Conservation (phyloP, 2,113 vertebrate genomes). For the Orycteropus afer region DNA sequence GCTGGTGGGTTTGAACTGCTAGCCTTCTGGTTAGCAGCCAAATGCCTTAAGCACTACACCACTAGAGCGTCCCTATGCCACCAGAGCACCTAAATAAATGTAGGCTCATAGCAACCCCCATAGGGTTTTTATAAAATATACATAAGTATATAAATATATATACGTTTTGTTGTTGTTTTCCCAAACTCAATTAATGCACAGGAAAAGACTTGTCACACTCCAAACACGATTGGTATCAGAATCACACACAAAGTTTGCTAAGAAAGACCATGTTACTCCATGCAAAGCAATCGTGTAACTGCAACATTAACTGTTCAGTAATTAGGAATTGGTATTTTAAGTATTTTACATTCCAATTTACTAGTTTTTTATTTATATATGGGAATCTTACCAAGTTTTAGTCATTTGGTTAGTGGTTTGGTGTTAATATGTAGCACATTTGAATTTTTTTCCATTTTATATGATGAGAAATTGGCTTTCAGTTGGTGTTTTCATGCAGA, state of each 20-base stretch:
- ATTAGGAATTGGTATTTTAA: constrained; percentile 8
- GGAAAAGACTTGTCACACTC: neutral
- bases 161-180: neutral
- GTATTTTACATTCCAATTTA: neutral
- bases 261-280: neutral
- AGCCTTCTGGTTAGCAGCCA: too few relatives aligned
- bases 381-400: neutral
- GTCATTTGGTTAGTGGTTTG: neutral
- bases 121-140: neutral
- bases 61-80: too few relatives aligned
- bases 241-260: neutral
- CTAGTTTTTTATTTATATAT: neutral
- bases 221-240: neutral
- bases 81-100: too few relatives aligned
- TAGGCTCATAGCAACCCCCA: too few relatives aligned
- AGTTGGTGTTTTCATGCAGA: constrained; percentile 1
- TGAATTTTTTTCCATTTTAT: neutral
- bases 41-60: too few relatives aligned
- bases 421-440: neutral
- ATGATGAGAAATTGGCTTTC: constrained; percentile 29
- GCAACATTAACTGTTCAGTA: neutral
- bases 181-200: neutral
- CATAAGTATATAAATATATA: neutral
- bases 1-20: too few relatives aligned
- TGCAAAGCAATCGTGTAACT: neutral